Percentiles rank a stretch among this genome's conserved stretches.
These are phyloP conservation scores for Dynastes grantii DNA, from an alignment of 2,888 invertebrate species.

Conservation along the genomic window DNA sequence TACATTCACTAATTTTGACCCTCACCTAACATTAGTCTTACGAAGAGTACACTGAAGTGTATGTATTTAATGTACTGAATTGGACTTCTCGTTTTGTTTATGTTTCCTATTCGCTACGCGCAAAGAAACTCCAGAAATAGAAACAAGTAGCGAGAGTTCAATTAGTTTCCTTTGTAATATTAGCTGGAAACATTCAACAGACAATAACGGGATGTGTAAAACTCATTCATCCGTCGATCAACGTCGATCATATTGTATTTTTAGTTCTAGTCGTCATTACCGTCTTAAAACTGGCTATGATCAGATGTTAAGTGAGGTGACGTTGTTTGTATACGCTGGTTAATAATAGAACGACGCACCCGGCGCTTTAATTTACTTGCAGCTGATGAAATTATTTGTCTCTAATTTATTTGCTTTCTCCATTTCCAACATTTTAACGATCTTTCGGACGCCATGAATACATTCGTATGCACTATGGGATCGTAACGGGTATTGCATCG, in stretches of 20 bases:
- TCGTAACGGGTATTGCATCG: too few relatives aligned
- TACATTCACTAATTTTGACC: too few relatives aligned
- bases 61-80: not conserved
- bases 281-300: not conserved
- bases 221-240: slow-evolving; percentile 1
- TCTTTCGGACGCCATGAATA: too few relatives aligned
- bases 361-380: not conserved
- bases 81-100: not conserved
- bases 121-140: slow-evolving; percentile 4
- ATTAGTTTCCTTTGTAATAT: not conserved
- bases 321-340: slow-evolving; percentile 8
- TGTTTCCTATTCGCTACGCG: not conserved
- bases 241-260: slow-evolving; percentile 12
- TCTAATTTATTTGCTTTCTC: not conserved
- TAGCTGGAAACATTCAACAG: not conserved
- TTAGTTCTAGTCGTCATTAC: slow-evolving; percentile 14
- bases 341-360: slow-evolving; percentile 25
- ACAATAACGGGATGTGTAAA: not conserved
- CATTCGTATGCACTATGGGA: too few relatives aligned
- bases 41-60: not conserved
- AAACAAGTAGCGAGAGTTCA: not conserved
- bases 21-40: too few relatives aligned
- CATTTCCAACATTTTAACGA: not conserved
- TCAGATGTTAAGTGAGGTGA: slow-evolving; percentile 16
- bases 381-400: not conserved